Conservation (phyloP, 2,888 invertebrate genomes). For the Ectemnius lituratus region DNA sequence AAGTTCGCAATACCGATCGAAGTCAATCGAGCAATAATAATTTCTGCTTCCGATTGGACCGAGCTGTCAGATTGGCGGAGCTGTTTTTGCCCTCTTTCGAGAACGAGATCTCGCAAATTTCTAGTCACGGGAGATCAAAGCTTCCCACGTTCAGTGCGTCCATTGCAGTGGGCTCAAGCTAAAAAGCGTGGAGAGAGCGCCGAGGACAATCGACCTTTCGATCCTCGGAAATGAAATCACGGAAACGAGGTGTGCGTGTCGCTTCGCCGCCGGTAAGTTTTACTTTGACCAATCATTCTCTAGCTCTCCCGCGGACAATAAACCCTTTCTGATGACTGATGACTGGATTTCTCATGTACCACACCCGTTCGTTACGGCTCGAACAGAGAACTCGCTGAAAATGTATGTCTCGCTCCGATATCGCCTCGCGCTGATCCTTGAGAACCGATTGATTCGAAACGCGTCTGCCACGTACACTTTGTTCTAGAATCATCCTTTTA, state of each 20-base stretch:
- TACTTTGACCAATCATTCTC: too few relatives aligned
- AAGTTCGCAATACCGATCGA: too few relatives aligned
- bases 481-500: slow-evolving; percentile 1
- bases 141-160: too few relatives aligned
- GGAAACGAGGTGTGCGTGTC: slow-evolving; percentile 6
- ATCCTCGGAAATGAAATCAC: slow-evolving; percentile 7
- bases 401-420: neutral
- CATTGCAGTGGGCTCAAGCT: too few relatives aligned
- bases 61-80: too few relatives aligned
- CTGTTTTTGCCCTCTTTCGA: too few relatives aligned
- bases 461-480: slow-evolving; percentile 4
- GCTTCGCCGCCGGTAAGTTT: neutral
- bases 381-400: neutral
- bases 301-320: neutral
- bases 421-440: neutral
- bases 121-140: too few relatives aligned
- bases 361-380: neutral
- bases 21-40: too few relatives aligned
- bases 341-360: neutral
- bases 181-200: too few relatives aligned
- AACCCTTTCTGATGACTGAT: neutral
- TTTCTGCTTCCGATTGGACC: too few relatives aligned
- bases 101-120: too few relatives aligned
- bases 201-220: neutral
- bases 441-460: slow-evolving; percentile 7